Percentiles rank a stretch among this genome's conserved stretches.
Conservation (phyloP, 2,797 vertebrate genomes). For the Eulemur mongoz region DNA sequence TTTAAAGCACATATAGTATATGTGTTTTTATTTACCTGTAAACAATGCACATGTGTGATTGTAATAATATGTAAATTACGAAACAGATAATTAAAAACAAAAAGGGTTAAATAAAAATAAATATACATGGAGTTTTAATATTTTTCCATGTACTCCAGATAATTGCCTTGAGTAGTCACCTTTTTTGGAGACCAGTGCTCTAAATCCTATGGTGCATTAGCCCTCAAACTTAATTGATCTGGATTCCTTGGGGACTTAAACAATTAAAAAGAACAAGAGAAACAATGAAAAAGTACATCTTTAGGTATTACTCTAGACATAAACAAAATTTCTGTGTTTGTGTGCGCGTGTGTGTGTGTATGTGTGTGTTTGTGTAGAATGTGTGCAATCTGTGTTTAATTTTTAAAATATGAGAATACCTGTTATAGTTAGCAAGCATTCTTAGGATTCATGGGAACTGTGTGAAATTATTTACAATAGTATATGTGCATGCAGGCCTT, state of each 20-base stretch:
- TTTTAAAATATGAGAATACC: not conserved
- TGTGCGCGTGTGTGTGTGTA: not conserved
- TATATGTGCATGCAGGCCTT: not conserved
- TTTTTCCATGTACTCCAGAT: not conserved
- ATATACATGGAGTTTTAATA: not conserved
- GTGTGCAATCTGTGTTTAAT: not conserved
- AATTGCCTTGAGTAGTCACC: not conserved
- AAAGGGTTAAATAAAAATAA: not conserved
- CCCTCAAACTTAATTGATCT: not conserved
- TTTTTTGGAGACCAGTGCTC: not conserved
- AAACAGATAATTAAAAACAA: not conserved
- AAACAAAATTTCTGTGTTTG: not conserved
- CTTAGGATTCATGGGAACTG: not conserved
- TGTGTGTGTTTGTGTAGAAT: not conserved
- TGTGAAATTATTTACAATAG: not conserved
- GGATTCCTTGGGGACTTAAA: not conserved
- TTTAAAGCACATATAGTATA: not conserved
- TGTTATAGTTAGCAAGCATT: not conserved
- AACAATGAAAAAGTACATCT: not conserved
- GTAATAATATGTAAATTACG: not conserved
- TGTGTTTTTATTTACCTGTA: not conserved
- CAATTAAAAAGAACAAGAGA: not conserved
- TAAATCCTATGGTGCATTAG: not conserved
- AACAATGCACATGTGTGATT: not conserved
- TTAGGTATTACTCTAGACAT: not conserved